These are phyloP conservation scores for Gallinago stenura DNA, from an alignment of 2,797 vertebrate genomes.

Conservation along the genomic window DNA sequence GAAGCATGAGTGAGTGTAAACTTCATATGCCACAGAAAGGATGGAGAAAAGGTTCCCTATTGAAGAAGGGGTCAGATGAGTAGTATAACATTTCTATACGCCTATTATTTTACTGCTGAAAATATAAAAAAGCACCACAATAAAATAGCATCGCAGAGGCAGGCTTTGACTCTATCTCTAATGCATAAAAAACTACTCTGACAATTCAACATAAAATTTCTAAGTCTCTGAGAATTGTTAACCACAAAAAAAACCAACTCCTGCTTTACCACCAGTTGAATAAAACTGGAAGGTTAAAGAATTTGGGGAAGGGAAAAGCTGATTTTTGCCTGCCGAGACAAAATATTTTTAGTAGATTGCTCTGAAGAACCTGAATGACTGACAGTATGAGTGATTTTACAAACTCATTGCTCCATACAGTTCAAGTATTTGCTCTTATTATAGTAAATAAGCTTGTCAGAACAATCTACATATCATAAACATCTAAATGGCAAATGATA, in stretches of 20 bases:
- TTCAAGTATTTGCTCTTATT: slow-evolving; percentile 21
- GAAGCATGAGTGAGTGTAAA: background rate
- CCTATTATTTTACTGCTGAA: background rate
- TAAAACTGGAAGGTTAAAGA: background rate
- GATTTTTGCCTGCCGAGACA: background rate
- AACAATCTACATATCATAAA: slow-evolving; percentile 29
- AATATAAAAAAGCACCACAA: background rate
- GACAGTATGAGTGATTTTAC: background rate
- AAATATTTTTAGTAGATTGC: background rate
- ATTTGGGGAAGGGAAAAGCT: background rate
- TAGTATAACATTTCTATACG: background rate
- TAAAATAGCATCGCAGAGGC: background rate
- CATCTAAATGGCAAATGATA: slow-evolving; percentile 42
- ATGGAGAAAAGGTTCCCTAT: background rate
- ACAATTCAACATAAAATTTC: background rate
- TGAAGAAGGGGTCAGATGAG: background rate
- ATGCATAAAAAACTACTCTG: background rate
- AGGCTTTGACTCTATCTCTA: background rate
- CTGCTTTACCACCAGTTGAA: background rate
- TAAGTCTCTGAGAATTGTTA: background rate
- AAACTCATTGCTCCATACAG: background rate
- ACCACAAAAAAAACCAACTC: background rate
- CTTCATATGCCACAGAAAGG: background rate
- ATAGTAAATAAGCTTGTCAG: slow-evolving; percentile 30
- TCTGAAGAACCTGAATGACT: background rate